phyloP scores from a whole-genome alignment of 1,140 invertebrate genomes.

The Pantala flavescens region DNA sequence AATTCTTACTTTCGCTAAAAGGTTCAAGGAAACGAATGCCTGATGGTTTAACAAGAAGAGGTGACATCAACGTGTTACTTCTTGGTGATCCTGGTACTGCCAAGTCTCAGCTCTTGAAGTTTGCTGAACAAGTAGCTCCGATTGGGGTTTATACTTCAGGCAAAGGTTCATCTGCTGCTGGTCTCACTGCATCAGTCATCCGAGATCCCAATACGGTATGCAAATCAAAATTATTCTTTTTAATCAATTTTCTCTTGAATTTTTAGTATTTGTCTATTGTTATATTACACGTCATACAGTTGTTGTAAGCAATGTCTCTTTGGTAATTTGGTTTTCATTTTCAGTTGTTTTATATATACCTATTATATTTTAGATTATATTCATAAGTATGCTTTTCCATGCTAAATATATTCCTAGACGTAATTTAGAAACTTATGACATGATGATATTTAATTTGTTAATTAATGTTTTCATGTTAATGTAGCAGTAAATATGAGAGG shows the following conservation, averaged over 20 bases:
- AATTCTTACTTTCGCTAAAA: conserved; percentile 24
- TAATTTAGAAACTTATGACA: too few relatives aligned
- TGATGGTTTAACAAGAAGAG: conserved; percentile 87
- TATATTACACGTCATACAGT: too few relatives aligned
- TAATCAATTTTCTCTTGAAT: too few relatives aligned
- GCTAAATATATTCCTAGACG: too few relatives aligned
- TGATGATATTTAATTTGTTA: too few relatives aligned
- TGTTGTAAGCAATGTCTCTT: too few relatives aligned
- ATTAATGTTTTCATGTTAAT: too few relatives aligned
- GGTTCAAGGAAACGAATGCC: conserved; percentile 78
- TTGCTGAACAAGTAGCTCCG: conserved; percentile 91
- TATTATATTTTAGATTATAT: too few relatives aligned
- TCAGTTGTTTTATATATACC: neutral
- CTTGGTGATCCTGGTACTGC: conserved; percentile 98
- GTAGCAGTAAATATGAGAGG: too few relatives aligned
- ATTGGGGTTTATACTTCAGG: conserved; percentile 97
- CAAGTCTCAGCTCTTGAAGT: conserved; percentile 96
- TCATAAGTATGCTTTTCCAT: too few relatives aligned
- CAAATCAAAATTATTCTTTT: too few relatives aligned
- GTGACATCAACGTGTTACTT: conserved; percentile 93
- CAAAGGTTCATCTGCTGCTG: conserved; percentile 97
- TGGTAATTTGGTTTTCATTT: conserved; percentile 15
- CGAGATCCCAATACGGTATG: conserved; percentile 82
- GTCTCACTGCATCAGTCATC: conserved; percentile 94
- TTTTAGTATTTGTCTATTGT: too few relatives aligned